Conservation (phyloP, 2,797 vertebrate species). For the Centropyge bicolor region DNA sequence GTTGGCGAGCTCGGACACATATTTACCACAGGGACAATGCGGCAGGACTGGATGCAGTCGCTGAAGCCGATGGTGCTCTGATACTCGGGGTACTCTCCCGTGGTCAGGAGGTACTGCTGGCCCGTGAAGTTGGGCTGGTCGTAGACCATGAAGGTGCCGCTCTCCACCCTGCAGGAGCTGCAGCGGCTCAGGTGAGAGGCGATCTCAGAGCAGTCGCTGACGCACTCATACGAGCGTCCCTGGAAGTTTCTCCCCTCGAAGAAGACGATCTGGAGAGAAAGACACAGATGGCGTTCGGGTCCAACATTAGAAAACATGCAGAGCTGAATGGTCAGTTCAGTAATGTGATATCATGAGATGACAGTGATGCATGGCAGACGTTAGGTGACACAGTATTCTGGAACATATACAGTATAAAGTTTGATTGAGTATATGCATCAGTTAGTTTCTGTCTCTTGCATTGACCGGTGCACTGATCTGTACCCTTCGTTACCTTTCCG, state of each 20-base stretch:
- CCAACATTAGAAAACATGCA: neutral
- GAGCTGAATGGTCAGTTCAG: neutral
- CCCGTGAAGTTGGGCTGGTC: conserved; percentile 65
- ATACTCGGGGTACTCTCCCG: conserved; percentile 68
- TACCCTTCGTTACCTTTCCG: conserved; percentile 62
- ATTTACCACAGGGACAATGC: conserved; percentile 63
- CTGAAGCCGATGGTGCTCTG: conserved; percentile 65
- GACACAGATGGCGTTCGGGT: conserved; percentile 24
- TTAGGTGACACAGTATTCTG: neutral
- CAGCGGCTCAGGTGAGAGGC: conserved; percentile 58
- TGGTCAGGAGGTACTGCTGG: conserved; percentile 67
- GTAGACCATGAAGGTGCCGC: conserved; percentile 61
- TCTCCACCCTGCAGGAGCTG: conserved; percentile 73
- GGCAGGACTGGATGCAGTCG: conserved; percentile 69
- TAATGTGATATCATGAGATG: too few species aligned
- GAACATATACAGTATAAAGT: neutral
- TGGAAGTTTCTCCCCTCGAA: conserved; percentile 64
- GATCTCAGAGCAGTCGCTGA: conserved; percentile 63
- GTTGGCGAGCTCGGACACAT: neutral
- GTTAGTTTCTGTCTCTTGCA: neutral
- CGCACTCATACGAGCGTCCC: conserved; percentile 65
- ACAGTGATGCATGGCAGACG: neutral
- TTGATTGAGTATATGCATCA: neutral
- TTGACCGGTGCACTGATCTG: neutral
- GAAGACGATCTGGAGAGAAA: conserved; percentile 58